Conservation (phyloP, 1,140 invertebrate species). For the Aphaenogaster rudis region DNA sequence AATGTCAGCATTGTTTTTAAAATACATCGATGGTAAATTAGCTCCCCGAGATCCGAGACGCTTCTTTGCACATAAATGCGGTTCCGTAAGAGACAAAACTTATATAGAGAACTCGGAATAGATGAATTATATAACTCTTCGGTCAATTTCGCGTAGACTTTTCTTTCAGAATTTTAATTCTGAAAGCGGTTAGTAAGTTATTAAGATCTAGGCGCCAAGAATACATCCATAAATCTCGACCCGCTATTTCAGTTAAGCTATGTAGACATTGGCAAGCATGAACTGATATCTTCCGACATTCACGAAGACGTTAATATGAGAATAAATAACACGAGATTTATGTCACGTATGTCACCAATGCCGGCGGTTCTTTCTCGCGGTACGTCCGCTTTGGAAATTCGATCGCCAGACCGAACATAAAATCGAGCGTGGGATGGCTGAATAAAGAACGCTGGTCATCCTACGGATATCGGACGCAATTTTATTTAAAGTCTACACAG, state of each 20-base stretch:
- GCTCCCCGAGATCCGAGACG: not conserved
- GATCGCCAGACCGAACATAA: not conserved
- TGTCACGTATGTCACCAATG: not conserved
- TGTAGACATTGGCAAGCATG: not conserved
- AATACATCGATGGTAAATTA: not conserved
- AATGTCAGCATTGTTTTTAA: not conserved
- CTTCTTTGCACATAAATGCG: not conserved
- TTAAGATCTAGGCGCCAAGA: not conserved
- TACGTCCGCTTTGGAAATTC: not conserved
- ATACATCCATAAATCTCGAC: not conserved
- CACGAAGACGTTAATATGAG: not conserved
- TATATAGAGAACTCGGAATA: not conserved
- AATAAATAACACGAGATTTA: conserved; percentile 3
- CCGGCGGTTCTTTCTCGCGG: not conserved
- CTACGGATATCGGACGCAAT: conserved; percentile 6
- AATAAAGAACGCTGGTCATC: not conserved
- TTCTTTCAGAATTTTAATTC: not conserved
- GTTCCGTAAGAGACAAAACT: not conserved
- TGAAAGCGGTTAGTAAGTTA: not conserved
- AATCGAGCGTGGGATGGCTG: not conserved
- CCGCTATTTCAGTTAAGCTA: not conserved
- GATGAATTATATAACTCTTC: not conserved
- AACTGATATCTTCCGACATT: conserved; percentile 10
- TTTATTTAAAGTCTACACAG: conserved; percentile 31
- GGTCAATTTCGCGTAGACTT: not conserved